Conservation (phyloP, 30 jellyfish, hydroid and myxozoan genomes). For the Nemopilema nomurai region DNA sequence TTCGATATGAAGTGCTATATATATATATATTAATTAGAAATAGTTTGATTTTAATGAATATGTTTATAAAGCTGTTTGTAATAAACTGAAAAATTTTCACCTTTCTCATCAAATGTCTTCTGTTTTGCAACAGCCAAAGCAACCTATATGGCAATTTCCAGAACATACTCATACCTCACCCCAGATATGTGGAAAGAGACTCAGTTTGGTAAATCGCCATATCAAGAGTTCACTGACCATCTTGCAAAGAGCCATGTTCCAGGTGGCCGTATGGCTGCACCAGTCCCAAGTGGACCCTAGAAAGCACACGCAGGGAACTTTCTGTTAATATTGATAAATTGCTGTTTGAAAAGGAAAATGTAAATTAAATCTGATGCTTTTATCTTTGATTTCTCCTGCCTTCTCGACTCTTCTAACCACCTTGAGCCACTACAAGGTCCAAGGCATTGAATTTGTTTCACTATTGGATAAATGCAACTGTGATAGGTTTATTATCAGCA, state of each 20-base stretch:
- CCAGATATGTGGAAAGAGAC: slow-evolving; percentile 99
- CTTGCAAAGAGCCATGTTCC: slow-evolving; percentile 83
- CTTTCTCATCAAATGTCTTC: too few species aligned
- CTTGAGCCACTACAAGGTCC: too few species aligned
- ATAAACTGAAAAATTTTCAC: too few species aligned
- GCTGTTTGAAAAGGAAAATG: background rate
- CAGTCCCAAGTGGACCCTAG: slow-evolving; percentile 40
- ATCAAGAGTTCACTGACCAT: slow-evolving; percentile 93
- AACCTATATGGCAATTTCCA: slow-evolving; percentile 92
- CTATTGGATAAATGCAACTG: too few species aligned
- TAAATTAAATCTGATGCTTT: too few species aligned
- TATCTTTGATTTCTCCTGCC: too few species aligned
- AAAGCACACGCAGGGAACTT: background rate
- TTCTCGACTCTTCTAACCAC: too few species aligned
- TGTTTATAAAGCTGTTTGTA: too few species aligned
- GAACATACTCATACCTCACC: slow-evolving; percentile 91
- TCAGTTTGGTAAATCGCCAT: slow-evolving; percentile 81
- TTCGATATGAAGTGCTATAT: too few species aligned
- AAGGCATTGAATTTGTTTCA: too few species aligned
- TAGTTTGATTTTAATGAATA: background rate
- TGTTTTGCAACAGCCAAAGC: slow-evolving; percentile 80
- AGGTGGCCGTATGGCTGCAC: slow-evolving; percentile 85
- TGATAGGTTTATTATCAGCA: too few species aligned
- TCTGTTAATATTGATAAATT: slow-evolving; percentile 1
- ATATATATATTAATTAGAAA: too few species aligned